Percentiles rank a stretch among this genome's conserved stretches.
Evolutionary conservation across 2,888 invertebrate species (phyloP).

Genomic region (Drosophila monieri): DNA sequence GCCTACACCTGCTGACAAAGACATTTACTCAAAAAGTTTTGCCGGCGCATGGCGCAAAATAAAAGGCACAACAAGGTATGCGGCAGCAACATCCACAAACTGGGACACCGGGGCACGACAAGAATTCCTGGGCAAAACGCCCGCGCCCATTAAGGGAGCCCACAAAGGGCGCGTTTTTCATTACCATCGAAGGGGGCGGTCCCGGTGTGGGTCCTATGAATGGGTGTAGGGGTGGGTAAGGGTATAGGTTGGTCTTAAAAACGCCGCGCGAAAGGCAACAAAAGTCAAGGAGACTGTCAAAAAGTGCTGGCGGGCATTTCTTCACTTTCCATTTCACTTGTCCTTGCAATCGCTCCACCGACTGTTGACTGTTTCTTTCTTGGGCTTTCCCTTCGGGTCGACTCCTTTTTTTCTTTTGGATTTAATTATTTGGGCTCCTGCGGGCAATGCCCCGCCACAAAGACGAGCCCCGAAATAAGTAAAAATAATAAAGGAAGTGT

Average conservation of each 20-base stretch:
- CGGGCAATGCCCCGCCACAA: constrained; percentile 30
- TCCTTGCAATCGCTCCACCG: constrained; percentile 33
- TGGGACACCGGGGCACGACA: constrained; percentile 61
- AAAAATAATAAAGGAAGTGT: constrained; percentile 43
- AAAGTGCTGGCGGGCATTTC: constrained; percentile 64
- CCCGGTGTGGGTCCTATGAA: constrained; percentile 6
- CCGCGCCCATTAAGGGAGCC: constrained; percentile 61
- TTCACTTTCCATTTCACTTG: constrained; percentile 74
- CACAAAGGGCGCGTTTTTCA: constrained; percentile 73
- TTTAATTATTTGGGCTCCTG: constrained; percentile 45
- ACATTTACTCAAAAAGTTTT: constrained; percentile 79
- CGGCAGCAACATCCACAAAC: constrained; percentile 42
- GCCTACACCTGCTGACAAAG: constrained; percentile 77
- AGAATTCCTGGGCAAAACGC: constrained; percentile 75
- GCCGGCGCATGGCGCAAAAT: constrained; percentile 59
- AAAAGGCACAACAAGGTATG: constrained; percentile 55
- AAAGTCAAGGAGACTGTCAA: constrained; percentile 77
- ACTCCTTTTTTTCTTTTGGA: constrained; percentile 10
- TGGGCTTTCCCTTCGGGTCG: constrained; percentile 15
- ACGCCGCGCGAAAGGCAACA: constrained; percentile 63
- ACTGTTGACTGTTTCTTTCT: constrained; percentile 34
- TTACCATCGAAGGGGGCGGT: constrained; percentile 57
- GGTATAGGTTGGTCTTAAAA: constrained; percentile 54
- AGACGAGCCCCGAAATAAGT: constrained; percentile 15
- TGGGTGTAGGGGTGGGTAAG: constrained; percentile 4